Conservation (phyloP, 2,888 invertebrate species). For the Idaea dimidiata region DNA sequence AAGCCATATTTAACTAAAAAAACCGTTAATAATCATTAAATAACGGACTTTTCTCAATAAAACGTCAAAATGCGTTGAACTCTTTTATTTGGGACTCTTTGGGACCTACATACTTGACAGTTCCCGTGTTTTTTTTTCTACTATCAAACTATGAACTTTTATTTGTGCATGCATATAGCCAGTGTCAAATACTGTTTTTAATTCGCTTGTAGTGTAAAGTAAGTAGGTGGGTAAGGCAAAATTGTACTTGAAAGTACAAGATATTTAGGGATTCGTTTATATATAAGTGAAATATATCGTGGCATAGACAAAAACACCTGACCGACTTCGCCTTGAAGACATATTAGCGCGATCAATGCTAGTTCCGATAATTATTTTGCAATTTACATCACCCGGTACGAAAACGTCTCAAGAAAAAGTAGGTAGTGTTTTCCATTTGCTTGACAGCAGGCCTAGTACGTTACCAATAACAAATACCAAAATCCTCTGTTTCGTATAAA, state of each 20-base stretch:
- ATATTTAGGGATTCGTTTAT: conserved; percentile 4
- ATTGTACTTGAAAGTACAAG: neutral
- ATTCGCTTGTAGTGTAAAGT: neutral
- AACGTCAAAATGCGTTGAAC: conserved; percentile 20
- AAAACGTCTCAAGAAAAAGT: conserved; percentile 27
- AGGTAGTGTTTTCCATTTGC: neutral
- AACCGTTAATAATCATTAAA: conserved; percentile 17
- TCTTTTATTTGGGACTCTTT: conserved; percentile 8
- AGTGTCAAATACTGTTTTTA: neutral
- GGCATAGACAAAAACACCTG: conserved; percentile 43
- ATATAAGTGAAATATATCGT: conserved; percentile 34
- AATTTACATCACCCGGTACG: conserved; percentile 64
- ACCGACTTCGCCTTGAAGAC: conserved; percentile 36
- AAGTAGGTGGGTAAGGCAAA: neutral
- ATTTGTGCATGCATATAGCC: neutral
- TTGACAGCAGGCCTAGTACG: conserved; percentile 16
- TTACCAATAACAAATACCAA: conserved; percentile 22
- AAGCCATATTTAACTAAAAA: neutral
- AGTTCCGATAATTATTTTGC: conserved; percentile 63
- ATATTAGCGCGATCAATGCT: conserved; percentile 42
- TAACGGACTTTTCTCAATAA: conserved; percentile 8
- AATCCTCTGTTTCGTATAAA: conserved; percentile 24
- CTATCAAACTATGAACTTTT: neutral
- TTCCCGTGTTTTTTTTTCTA: conserved; percentile 16
- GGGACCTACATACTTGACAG: neutral